These are phyloP conservation scores for Apotomis turbidana DNA, from an alignment of 2,888 invertebrate species.

Conservation along the genomic window DNA sequence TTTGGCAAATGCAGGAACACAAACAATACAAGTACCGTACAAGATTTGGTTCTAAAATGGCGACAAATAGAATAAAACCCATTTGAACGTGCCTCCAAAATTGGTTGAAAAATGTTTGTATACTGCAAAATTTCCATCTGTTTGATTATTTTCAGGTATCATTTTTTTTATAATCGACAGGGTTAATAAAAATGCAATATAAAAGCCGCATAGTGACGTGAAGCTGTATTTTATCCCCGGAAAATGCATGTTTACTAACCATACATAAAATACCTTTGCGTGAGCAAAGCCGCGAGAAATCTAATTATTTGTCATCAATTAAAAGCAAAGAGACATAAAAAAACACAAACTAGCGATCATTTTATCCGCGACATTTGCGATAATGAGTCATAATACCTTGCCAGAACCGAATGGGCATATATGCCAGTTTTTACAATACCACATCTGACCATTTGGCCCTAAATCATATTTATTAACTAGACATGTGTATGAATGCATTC, in stretches of 20 bases:
- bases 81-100: too few relatives aligned
- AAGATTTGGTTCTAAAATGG: neutral
- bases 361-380: neutral
- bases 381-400: slow-evolving; percentile 6
- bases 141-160: too few relatives aligned
- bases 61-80: neutral
- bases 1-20: neutral
- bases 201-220: too few relatives aligned
- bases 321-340: neutral
- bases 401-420: neutral
- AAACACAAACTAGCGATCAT: neutral
- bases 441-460: neutral
- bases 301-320: too few relatives aligned
- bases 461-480: neutral
- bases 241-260: too few relatives aligned
- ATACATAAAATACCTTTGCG: too few relatives aligned
- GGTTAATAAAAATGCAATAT: too few relatives aligned
- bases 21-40: neutral
- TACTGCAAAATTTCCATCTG: too few relatives aligned
- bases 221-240: too few relatives aligned
- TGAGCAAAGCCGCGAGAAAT: too few relatives aligned
- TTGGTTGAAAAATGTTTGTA: too few relatives aligned
- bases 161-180: too few relatives aligned
- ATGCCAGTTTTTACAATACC: neutral
- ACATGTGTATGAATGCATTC: slow-evolving; percentile 4